These are phyloP conservation scores for Helleia helle DNA, from an alignment of 2,888 invertebrate species.

Conservation along the genomic window DNA sequence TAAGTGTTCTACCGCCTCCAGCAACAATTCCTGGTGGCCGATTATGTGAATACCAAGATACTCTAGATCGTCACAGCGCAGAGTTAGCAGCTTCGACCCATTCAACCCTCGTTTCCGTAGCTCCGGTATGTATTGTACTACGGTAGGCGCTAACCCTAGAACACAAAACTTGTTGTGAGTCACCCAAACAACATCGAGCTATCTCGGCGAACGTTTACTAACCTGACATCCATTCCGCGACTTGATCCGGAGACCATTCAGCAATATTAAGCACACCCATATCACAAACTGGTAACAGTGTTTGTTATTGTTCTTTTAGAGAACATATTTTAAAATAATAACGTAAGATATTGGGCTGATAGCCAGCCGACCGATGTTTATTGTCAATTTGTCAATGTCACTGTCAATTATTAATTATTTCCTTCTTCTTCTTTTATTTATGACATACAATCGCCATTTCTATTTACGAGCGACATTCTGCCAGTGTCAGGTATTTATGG, in stretches of 20 bases:
- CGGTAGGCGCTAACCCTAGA: conserved; percentile 84
- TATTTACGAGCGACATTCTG: too few species aligned
- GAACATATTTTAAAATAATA: conserved; percentile 17
- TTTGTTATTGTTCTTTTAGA: conserved; percentile 11
- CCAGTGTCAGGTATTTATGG: too few species aligned
- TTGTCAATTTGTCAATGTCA: conserved; percentile 13
- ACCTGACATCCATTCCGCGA: conserved; percentile 94
- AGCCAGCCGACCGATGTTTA: conserved; percentile 14
- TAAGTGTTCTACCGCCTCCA: conserved; percentile 93
- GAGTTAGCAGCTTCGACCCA: conserved; percentile 86
- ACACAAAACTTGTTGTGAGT: conserved; percentile 24
- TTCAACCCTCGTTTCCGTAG: conserved; percentile 87
- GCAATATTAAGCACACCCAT: conserved; percentile 76
- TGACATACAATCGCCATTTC: too few species aligned
- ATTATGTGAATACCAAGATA: conserved; percentile 88
- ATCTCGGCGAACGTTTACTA: conserved; percentile 21
- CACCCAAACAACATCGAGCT: conserved; percentile 22
- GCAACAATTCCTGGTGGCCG: conserved; percentile 94
- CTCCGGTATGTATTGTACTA: conserved; percentile 85
- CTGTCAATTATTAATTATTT: conserved; percentile 12
- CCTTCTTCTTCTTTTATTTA: background rate
- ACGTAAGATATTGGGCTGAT: conserved; percentile 12
- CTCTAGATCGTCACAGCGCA: conserved; percentile 91
- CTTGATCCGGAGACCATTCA: conserved; percentile 93
- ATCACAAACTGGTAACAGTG: conserved; percentile 15